Evolutionary conservation across 2,888 invertebrate species (phyloP).

Genomic region (Hirtodrosophila duncani): DNA sequence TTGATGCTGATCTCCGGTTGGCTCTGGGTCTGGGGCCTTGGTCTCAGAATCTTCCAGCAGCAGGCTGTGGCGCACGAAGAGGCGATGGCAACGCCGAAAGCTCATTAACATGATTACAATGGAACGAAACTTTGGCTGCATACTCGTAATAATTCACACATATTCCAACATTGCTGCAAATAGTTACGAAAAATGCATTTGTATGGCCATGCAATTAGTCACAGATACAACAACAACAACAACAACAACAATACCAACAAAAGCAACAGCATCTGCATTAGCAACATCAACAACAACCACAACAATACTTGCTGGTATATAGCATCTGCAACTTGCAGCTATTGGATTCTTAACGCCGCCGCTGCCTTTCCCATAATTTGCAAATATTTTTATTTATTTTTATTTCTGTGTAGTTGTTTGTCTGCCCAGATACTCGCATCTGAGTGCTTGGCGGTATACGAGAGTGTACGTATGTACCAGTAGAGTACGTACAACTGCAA

Average conservation of each 20-base stretch:
- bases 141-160: constrained; percentile 45
- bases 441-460: constrained; percentile 12
- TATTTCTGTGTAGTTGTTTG: constrained; percentile 30
- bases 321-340: constrained; percentile 45
- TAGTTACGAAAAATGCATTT: constrained; percentile 70
- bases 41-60: constrained; percentile 35
- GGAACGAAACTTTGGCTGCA: constrained; percentile 48
- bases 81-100: constrained; percentile 21
- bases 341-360: constrained; percentile 50
- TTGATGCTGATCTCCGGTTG: constrained; percentile 7
- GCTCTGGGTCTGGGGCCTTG: constrained; percentile 21
- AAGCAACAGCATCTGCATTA: constrained; percentile 15
- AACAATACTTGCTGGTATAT: constrained; percentile 12
- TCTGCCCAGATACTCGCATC: constrained; percentile 17
- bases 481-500: constrained; percentile 49
- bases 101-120: constrained; percentile 69
- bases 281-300: constrained; percentile 9
- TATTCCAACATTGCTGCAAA: constrained; percentile 46
- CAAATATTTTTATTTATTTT: constrained; percentile 60
- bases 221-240: constrained; percentile 46
- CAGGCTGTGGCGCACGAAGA: background rate
- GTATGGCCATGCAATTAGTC: constrained; percentile 69
- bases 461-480: constrained; percentile 17
- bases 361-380: constrained; percentile 73
- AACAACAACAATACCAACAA: constrained; percentile 1